Conservation (phyloP, 2,888 invertebrate species). For the Tineola bisselliella region DNA sequence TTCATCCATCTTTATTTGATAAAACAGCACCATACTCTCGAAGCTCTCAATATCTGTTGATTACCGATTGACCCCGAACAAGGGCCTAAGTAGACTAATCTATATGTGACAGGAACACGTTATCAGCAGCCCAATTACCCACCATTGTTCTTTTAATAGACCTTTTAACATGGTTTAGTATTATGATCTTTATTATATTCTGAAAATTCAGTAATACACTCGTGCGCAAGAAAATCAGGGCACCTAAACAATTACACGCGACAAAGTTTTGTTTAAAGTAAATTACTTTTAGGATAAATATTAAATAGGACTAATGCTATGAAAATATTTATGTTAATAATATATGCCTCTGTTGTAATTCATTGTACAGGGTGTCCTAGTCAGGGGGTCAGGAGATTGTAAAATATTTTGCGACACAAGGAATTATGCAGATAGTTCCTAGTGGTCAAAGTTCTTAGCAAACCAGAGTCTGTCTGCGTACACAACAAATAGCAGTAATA, state of each 20-base stretch:
- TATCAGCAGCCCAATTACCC: neutral
- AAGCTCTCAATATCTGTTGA: neutral
- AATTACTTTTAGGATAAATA: no score
- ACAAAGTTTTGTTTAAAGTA: no score
- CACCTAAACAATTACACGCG: no score
- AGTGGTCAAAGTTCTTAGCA: no score
- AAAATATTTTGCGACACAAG: no score
- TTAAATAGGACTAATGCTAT: no score
- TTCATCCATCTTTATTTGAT: constrained; percentile 61
- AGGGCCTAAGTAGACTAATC: neutral
- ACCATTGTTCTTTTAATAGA: neutral
- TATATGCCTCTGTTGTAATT: no score
- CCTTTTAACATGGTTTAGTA: neutral
- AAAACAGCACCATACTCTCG: constrained; percentile 27
- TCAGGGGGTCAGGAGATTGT: no score
- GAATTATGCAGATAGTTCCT: no score
- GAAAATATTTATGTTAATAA: no score
- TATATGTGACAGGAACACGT: neutral
- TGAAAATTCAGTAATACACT: neutral
- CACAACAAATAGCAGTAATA: neutral
- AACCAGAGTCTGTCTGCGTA: neutral
- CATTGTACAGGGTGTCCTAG: no score
- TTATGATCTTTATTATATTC: neutral
- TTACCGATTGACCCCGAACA: neutral
- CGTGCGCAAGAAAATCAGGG: no score